These are phyloP conservation scores for Fratercula arctica DNA, from an alignment of 2,797 vertebrate genomes.

Conservation along the genomic window DNA sequence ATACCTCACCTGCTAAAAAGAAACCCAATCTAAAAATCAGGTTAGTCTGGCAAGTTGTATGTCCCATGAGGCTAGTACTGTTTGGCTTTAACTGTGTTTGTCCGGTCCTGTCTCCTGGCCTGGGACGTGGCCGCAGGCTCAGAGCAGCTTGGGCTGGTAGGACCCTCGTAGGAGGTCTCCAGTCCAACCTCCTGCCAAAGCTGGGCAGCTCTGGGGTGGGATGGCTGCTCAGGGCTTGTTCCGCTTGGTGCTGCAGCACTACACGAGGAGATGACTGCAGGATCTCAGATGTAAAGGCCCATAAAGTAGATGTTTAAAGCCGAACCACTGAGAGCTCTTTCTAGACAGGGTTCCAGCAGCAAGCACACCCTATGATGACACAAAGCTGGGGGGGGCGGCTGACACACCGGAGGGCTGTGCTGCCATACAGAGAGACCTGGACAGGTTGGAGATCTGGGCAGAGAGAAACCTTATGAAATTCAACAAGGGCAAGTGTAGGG, in stretches of 20 bases:
- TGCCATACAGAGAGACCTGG: too few relatives aligned
- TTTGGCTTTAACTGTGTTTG: background rate
- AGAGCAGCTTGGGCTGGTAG: background rate
- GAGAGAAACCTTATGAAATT: too few relatives aligned
- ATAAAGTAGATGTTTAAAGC: background rate
- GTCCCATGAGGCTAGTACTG: background rate
- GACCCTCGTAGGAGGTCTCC: background rate
- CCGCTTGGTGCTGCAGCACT: background rate
- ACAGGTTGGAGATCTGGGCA: too few relatives aligned
- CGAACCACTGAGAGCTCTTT: background rate
- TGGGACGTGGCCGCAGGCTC: background rate
- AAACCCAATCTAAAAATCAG: background rate
- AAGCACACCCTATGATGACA: rapidly evolving
- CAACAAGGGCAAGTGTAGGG: too few relatives aligned
- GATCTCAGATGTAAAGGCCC: background rate
- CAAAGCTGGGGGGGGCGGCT: too few relatives aligned
- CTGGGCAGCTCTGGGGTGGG: background rate
- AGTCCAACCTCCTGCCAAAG: background rate
- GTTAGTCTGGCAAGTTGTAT: background rate
- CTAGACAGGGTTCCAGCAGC: background rate
- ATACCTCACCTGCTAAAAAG: background rate
- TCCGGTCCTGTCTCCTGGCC: rapidly evolving
- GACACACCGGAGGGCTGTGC: too few relatives aligned
- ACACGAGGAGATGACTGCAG: background rate
- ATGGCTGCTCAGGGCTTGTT: background rate